Evolutionary conservation across 2,797 vertebrate species (phyloP).

Genomic region (Miichthys miiuy): DNA sequence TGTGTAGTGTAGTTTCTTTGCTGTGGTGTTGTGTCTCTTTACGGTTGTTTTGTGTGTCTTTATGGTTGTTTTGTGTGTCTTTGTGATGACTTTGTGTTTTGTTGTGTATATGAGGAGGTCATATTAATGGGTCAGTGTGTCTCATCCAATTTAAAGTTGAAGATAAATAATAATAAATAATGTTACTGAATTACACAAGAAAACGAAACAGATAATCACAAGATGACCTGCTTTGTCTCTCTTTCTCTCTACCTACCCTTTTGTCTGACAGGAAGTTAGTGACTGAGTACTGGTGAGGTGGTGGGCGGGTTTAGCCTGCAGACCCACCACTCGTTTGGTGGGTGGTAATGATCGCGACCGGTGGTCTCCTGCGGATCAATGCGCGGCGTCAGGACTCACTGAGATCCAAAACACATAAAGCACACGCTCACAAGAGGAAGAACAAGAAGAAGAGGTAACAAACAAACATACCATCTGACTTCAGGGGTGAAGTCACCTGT

Average conservation of each 20-base stretch:
- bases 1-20: no score
- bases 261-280: constrained; percentile 48
- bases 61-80: background rate
- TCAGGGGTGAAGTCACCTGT: background rate
- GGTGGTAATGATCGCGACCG: constrained; percentile 93
- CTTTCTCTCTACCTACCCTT: background rate
- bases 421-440: constrained; percentile 85
- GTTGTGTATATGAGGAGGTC: no score
- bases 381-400: constrained; percentile 94
- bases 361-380: constrained; percentile 94
- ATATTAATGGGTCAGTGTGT: no score
- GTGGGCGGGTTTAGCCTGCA: constrained; percentile 42
- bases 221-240: background rate
- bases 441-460: constrained; percentile 87
- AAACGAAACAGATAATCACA: background rate
- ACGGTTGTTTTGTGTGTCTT: background rate
- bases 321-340: constrained; percentile 35
- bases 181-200: background rate
- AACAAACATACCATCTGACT: background rate
- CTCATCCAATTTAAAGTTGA: background rate
- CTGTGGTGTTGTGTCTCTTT: no score
- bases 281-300: constrained; percentile 46
- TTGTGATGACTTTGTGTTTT: no score
- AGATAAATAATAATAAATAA: background rate
- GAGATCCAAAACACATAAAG: constrained; percentile 84